Conservation (phyloP, 2,113 vertebrate species). For the Ursus arctos region DNA sequence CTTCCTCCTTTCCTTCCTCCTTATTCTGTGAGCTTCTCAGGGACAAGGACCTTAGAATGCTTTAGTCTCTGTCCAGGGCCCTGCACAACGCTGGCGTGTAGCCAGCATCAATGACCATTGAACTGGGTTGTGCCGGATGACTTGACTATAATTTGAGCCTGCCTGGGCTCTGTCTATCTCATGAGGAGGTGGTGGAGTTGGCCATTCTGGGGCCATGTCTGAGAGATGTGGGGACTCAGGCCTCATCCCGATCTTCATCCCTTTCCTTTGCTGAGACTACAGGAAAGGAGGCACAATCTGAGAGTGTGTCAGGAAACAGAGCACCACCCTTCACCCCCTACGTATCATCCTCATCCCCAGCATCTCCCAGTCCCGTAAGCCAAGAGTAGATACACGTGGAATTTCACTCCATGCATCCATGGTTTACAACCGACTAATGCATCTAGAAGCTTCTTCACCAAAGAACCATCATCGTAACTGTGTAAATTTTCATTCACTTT, state of each 20-base stretch:
- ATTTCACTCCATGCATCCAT: not conserved
- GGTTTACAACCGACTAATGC: not conserved
- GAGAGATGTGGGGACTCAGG: not conserved
- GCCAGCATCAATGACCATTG: not conserved
- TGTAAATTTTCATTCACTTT: not conserved
- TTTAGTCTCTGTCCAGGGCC: not conserved
- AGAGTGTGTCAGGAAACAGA: not conserved
- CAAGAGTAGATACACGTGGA: no score
- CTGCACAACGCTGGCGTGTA: no score
- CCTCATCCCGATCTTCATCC: not conserved
- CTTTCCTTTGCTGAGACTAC: not conserved
- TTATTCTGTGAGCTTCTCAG: not conserved
- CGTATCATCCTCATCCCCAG: not conserved
- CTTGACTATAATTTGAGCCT: not conserved
- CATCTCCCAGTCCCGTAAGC: not conserved
- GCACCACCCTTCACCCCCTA: not conserved
- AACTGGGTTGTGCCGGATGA: not conserved
- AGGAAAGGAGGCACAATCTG: not conserved
- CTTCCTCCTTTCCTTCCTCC: not conserved
- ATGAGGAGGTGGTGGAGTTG: not conserved
- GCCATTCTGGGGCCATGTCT: not conserved
- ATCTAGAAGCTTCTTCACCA: not conserved
- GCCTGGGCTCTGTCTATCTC: not conserved
- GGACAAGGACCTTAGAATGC: not conserved
- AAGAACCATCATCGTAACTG: not conserved